A percentile compares a stretch with the other conserved stretches of the same genome.
These are phyloP conservation scores for Sylvilagus floridanus DNA, from an alignment of 2,797 vertebrate genomes.

Conservation along the genomic window DNA sequence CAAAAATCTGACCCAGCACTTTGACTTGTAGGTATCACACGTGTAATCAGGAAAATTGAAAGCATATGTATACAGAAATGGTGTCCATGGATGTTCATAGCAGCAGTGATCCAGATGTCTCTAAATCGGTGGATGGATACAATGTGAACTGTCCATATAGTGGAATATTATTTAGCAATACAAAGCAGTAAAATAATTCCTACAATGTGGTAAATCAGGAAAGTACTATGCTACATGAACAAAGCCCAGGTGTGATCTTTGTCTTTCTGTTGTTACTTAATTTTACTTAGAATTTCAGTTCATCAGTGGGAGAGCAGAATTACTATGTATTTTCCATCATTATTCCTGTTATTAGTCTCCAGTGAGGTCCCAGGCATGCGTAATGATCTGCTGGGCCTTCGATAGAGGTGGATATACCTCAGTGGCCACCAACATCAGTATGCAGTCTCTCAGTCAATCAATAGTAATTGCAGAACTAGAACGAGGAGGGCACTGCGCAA, in stretches of 20 bases:
- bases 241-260: neutral
- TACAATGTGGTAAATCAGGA: neutral
- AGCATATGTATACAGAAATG: neutral
- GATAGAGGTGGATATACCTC: neutral
- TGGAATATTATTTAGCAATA: neutral
- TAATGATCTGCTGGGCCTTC: neutral
- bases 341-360: neutral
- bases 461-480: constrained; percentile 13
- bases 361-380: neutral
- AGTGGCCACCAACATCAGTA: neutral
- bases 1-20: constrained; percentile 32
- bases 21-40: neutral
- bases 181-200: neutral
- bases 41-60: neutral
- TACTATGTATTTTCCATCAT: no score
- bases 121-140: neutral
- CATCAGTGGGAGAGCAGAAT: no score
- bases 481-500: neutral
- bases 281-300: no score
- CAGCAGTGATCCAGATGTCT: neutral
- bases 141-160: neutral
- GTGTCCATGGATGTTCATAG: neutral
- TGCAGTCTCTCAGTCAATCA: neutral
- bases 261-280: no score
- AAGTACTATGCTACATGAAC: neutral